Percentiles rank a stretch among this genome's conserved stretches.
These are phyloP conservation scores for Oikopleura dioica DNA, from an alignment of 23 tunicate species.

Conservation along the genomic window DNA sequence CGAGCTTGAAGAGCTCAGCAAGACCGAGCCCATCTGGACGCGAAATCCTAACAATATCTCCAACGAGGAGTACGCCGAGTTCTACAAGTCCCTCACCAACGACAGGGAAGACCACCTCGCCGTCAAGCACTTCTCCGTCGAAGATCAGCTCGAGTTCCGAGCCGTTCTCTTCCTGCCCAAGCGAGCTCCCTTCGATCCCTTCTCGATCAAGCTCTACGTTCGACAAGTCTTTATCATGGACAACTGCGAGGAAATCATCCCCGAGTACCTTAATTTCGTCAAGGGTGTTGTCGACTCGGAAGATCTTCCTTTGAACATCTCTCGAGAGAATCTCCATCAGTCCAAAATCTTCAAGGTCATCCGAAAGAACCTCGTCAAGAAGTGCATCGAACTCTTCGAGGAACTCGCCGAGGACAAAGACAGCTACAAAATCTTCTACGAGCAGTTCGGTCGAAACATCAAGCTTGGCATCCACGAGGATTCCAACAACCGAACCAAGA, in stretches of 20 bases:
- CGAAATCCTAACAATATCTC: constrained; percentile 89
- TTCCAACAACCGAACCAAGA: constrained; percentile 76
- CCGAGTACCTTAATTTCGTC: constrained; percentile 72
- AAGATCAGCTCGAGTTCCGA: constrained; percentile 75
- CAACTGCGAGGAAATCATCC: constrained; percentile 85
- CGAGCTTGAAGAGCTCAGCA: constrained; percentile 82
- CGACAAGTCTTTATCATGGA: constrained; percentile 54
- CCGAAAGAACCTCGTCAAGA: constrained; percentile 77
- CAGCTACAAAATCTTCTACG: constrained; percentile 61
- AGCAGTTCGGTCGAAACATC: constrained; percentile 68
- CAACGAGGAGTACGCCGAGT: constrained; percentile 83
- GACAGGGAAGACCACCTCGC: constrained; percentile 97
- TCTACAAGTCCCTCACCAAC: constrained; percentile 74
- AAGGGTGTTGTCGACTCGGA: constrained; percentile 95
- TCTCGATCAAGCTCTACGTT: constrained; percentile 6
- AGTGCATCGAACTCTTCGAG: constrained; percentile 46
- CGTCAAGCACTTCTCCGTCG: constrained; percentile 96
- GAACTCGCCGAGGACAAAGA: constrained; percentile 83
- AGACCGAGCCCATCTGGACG: constrained; percentile 87
- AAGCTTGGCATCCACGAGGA: constrained; percentile 96
- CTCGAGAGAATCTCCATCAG: constrained; percentile 80
- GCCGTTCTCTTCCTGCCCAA: constrained; percentile 71
- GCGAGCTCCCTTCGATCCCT: constrained; percentile 81
- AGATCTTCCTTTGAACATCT: constrained; percentile 80
- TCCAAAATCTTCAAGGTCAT: constrained; percentile 79